A percentile compares a stretch with the other conserved stretches of the same genome.
These are phyloP conservation scores for Drosophila ezoana DNA, from an alignment of 2,888 invertebrate genomes.

Conservation along the genomic window DNA sequence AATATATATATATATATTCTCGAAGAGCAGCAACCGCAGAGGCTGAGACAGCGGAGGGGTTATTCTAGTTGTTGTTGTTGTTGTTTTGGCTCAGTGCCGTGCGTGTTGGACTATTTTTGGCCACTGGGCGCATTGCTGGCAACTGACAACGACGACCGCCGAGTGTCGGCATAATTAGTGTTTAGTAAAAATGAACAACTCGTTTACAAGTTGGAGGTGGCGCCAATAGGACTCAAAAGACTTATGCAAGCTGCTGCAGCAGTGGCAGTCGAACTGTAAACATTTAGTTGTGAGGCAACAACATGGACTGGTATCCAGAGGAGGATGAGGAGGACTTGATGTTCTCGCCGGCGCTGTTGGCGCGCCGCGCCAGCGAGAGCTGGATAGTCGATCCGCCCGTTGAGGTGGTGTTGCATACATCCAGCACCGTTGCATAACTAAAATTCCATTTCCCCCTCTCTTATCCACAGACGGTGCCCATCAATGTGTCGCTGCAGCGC, in stretches of 20 bases:
- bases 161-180: constrained; percentile 28
- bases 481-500: constrained; percentile 92
- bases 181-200: constrained; percentile 63
- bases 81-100: constrained; percentile 72
- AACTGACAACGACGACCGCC: constrained; percentile 18
- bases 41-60: constrained; percentile 4
- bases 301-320: constrained; percentile 92
- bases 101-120: constrained; percentile 74
- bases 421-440: constrained; percentile 11
- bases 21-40: constrained; percentile 1
- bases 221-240: constrained; percentile 41
- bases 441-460: constrained; percentile 42
- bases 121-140: constrained; percentile 50
- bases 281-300: neutral
- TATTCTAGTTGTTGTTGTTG: constrained; percentile 10
- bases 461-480: constrained; percentile 89
- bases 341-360: constrained; percentile 94
- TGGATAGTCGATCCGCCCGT: constrained; percentile 95
- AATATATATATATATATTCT: constrained; percentile 22
- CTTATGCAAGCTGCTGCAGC: constrained; percentile 56
- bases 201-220: constrained; percentile 67
- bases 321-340: constrained; percentile 94
- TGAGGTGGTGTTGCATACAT: constrained; percentile 87
- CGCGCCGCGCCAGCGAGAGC: constrained; percentile 93
- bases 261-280: constrained; percentile 12